phyloP scores from a whole-genome alignment of 2,888 invertebrate species.

The Lymantria dispar region DNA sequence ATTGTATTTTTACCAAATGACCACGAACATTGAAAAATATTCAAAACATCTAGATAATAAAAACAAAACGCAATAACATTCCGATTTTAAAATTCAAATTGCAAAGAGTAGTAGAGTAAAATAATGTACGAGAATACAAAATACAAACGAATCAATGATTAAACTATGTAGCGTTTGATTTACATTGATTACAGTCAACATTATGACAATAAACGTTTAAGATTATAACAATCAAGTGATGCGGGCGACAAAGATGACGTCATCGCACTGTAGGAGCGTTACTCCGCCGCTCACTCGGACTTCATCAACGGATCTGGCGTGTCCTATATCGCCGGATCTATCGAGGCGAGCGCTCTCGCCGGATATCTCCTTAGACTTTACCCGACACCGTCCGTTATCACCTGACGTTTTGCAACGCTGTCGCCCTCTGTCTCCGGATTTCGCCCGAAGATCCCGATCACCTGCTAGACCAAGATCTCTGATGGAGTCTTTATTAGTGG shows the following conservation, averaged over 20 bases:
- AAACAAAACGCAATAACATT: neutral
- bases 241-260: conserved; percentile 79
- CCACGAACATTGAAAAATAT: no score
- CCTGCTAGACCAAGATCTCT: conserved; percentile 87
- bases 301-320: conserved; percentile 64
- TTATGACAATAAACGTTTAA: conserved; percentile 24
- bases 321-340: conserved; percentile 64
- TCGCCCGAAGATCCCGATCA: conserved; percentile 69
- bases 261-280: conserved; percentile 74
- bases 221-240: conserved; percentile 32
- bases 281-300: conserved; percentile 77
- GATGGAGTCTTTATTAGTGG: conserved; percentile 91
- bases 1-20: no score
- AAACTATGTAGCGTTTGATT: conserved; percentile 19
- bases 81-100: neutral
- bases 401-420: conserved; percentile 63
- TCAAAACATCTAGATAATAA: no score
- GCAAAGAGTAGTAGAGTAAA: no score
- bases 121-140: neutral
- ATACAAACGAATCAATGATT: neutral
- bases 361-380: conserved; percentile 57
- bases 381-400: conserved; percentile 60
- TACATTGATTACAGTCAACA: conserved; percentile 13
- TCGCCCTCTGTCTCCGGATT: conserved; percentile 71
- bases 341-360: conserved; percentile 67